Base-by-base conservation (phyloP, 2,797 vertebrate species). In the Urocyon cinereoargenteus region DNA sequence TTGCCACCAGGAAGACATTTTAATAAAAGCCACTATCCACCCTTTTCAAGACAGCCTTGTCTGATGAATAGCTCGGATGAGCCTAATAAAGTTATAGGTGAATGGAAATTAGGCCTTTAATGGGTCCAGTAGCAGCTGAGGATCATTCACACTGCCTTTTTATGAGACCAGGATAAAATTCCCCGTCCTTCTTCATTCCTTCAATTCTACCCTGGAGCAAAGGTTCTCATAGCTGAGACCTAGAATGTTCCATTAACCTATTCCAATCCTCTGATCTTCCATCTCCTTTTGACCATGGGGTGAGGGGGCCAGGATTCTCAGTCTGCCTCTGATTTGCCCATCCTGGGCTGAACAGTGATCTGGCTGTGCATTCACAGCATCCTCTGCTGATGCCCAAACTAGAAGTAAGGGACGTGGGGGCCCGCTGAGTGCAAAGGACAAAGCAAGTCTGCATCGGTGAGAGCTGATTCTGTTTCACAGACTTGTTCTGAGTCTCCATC, bases 21-120 rank as follows among this genome's bases (percentile, higher is more conserved):
- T 93, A 94, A 97, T 97, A 90, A 96, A 96, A 97, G 77, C 61
- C 90, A 40, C 40, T 9, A 6, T 21, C 19, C 81, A 94, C 28
- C 49, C n/a, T 86, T 93, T 91, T 49, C 49, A 72, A 97, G 94
- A 73, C 61, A 91, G 78, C 2, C 70, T 86, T 55, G 26, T 94
- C 73, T 95, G 95, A 97, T 88, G 95, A 93, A 83, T 88, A 68
- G 96, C 51, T 92, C 0, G 0, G 86, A 96, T 36, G 87, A 92
- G 94, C 78, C 96, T 95, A 96, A 96, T 97, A 95, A 98, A 97
- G 96, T 97, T 88, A 87, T 61, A 96, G 95, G 94, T 96, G 95
- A 96, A 78, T 96, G 95, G 90, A 96, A 96, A 97, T 97, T 64
- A 95, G 96, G 73, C 66, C 87, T 94, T 97, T 94, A 84, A 83